Base-by-base conservation (phyloP, 2,888 invertebrate genomes). In the Lasioglossum oenotherae region DNA sequence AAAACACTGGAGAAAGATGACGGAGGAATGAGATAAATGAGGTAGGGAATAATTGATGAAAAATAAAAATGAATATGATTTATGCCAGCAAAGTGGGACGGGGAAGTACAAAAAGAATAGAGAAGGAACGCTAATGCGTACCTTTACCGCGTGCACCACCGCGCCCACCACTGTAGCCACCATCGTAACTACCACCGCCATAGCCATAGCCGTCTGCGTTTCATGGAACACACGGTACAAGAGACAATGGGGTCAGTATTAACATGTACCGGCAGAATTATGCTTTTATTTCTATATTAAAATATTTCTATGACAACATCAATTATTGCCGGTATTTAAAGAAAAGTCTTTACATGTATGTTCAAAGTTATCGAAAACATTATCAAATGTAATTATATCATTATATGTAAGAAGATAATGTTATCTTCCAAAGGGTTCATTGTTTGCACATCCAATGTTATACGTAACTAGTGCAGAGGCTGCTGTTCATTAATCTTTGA, bases 111-210 rank as follows among this genome's bases (percentile, higher is more conserved):
- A 92, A 74, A 91, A 92, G 87, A 92, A 92, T 92, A 94, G 91
- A 94, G 93, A 94, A 95, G 95, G 95, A 94, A 95, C 95, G 95
- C 95, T 94, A 94, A 94, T 94, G 95, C 95, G 96, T 98, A 98
- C 98, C 98, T 98, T 98, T 98, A 96, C 97, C 97, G 96, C 97
- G 97, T 96, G 97, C 97, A 96, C 98, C 97, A 96, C 97, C 96
- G 96, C 98, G 97, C 96, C 97, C 98, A 96, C 97, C 97, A 96
- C 96, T 96, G 96, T 98, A 98, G 96, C 98, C 98, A 96, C 98
- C 97, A 96, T 98, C 97, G 97, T 97, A 98, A 96, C 97, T 97
- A 97, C 97, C 97, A 97, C 97, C 97, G 97, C 97, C 97, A 96
- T 98, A 98, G 97, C 98, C 98, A 96, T 96, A 96, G 96, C 96